These are phyloP conservation scores for Merodon equestris DNA, from an alignment of 2,888 invertebrate species.

Conservation along the genomic window DNA sequence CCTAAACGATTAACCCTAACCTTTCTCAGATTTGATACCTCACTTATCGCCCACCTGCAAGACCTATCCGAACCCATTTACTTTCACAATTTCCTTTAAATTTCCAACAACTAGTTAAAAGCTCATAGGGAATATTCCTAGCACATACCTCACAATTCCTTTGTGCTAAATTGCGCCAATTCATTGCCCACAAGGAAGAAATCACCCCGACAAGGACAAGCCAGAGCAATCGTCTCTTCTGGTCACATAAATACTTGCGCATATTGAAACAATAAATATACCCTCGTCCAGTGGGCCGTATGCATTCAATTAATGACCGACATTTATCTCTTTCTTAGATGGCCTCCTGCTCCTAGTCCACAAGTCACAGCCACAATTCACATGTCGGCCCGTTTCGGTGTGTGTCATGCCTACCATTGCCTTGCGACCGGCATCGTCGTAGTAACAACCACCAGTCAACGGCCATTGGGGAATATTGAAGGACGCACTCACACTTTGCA, in stretches of 20 bases:
- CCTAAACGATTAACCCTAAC: constrained; percentile 33
- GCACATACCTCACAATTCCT: constrained; percentile 62
- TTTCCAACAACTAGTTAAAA: constrained; percentile 30
- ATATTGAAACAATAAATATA: constrained; percentile 67
- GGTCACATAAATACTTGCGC: constrained; percentile 64
- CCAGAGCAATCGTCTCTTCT: constrained; percentile 33
- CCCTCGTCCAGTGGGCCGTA: constrained; percentile 45
- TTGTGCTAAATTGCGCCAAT: constrained; percentile 52
- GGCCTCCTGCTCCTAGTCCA: constrained; percentile 23
- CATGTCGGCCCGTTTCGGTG: constrained; percentile 61
- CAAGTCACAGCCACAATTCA: constrained; percentile 60
- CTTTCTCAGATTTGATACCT: constrained; percentile 29
- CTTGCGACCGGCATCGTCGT: no score
- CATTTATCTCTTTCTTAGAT: constrained; percentile 64
- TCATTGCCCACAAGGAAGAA: constrained; percentile 34
- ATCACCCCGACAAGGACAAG: constrained; percentile 33
- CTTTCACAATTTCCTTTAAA: constrained; percentile 27
- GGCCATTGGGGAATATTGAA: constrained; percentile 61
- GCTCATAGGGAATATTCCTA: constrained; percentile 37
- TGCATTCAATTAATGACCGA: constrained; percentile 66
- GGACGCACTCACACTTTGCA: constrained; percentile 66
- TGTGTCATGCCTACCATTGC: constrained; percentile 16
- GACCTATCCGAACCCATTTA: neutral
- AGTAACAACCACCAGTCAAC: constrained; percentile 42
- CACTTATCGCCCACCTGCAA: neutral